Evolutionary conservation across 1,140 invertebrate species (phyloP).

Genomic region (Manduca sexta): DNA sequence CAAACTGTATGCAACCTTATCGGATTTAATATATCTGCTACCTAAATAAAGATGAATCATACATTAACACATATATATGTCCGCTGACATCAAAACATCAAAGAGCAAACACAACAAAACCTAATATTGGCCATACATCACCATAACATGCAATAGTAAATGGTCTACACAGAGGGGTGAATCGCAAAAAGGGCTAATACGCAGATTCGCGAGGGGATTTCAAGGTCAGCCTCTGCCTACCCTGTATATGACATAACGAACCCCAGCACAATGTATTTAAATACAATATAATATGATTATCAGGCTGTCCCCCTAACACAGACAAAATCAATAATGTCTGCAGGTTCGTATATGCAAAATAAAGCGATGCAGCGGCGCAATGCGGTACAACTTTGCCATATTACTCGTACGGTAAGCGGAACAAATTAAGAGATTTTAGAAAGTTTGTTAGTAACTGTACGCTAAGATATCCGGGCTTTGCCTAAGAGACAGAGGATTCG

Average conservation of each 20-base stretch:
- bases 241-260: constrained; percentile 12
- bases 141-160: constrained; percentile 11
- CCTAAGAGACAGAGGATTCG: too few species aligned
- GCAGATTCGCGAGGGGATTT: constrained; percentile 18
- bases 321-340: constrained; percentile 70
- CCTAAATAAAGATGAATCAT: too few species aligned
- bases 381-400: constrained; percentile 8
- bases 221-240: constrained; percentile 43
- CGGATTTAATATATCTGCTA: too few species aligned
- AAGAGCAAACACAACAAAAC: neutral
- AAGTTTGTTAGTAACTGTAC: neutral
- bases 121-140: neutral
- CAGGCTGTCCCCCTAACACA: constrained; percentile 67
- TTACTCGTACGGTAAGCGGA: too few species aligned
- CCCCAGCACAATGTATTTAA: constrained; percentile 58
- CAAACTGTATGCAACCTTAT: too few species aligned
- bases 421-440: too few species aligned
- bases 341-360: constrained; percentile 47
- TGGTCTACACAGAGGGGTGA: constrained; percentile 12
- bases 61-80: too few species aligned
- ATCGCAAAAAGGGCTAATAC: constrained; percentile 3
- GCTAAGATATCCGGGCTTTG: too few species aligned
- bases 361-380: constrained; percentile 21
- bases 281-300: constrained; percentile 70
- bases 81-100: too few species aligned